Evolutionary conservation across 2,113 vertebrate genomes (phyloP).

Genomic region (Mirza zaza): DNA sequence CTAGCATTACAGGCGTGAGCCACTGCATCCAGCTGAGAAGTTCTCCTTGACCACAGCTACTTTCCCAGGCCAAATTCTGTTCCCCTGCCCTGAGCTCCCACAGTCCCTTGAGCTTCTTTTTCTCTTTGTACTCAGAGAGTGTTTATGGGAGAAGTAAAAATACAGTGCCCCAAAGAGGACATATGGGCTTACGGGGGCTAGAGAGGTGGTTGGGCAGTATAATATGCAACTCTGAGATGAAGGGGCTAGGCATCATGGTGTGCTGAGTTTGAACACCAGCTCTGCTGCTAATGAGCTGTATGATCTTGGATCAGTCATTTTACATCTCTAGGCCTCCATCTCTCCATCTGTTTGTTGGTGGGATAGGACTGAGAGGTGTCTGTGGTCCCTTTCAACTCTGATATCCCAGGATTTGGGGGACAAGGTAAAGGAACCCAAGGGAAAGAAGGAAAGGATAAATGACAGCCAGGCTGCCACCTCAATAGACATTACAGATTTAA

Average conservation of each 20-base stretch:
- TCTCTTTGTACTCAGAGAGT: background rate
- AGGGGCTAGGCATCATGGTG: background rate
- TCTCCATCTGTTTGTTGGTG: background rate
- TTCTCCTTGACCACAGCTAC: background rate
- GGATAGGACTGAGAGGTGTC: background rate
- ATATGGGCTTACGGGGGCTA: background rate
- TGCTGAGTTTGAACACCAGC: background rate
- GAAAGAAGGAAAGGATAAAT: constrained; percentile 29
- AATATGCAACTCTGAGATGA: background rate
- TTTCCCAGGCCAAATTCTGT: background rate
- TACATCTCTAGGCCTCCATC: constrained; percentile 2
- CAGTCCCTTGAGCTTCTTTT: background rate
- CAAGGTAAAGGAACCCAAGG: background rate
- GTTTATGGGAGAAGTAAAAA: constrained; percentile 4
- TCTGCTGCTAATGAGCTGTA: background rate
- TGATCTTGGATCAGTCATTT: background rate
- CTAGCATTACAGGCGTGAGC: too few species aligned
- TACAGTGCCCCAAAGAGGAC: background rate
- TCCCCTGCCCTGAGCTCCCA: background rate
- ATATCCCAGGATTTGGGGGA: background rate
- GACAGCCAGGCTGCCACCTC: background rate
- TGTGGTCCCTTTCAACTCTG: background rate
- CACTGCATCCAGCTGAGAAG: background rate
- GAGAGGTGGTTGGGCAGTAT: background rate
- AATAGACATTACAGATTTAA: constrained; percentile 2